phyloP scores from a whole-genome alignment of 2,888 invertebrate genomes.

The Caenorhabditis drosophilae region DNA sequence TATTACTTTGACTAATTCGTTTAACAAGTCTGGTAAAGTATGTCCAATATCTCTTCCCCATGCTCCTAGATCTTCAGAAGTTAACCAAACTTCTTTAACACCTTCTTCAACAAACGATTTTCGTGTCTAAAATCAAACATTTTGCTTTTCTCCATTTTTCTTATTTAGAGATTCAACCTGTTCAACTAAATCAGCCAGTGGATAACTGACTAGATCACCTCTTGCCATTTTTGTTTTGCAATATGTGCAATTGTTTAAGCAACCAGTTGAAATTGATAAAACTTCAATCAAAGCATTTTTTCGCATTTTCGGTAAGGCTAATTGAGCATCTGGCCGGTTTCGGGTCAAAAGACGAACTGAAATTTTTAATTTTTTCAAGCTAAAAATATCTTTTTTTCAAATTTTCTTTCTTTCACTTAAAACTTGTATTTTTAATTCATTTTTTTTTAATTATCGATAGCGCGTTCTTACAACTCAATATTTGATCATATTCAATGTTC shows the following conservation, averaged over 20 bases:
- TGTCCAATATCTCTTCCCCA: constrained; percentile 90
- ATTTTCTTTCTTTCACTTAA: no score
- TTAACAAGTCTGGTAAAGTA: constrained; percentile 81
- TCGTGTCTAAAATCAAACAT: constrained; percentile 35
- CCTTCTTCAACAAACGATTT: constrained; percentile 76
- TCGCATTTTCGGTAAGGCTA: constrained; percentile 89
- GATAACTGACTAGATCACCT: constrained; percentile 85
- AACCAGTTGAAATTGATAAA: constrained; percentile 72
- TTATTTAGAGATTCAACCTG: constrained; percentile 13
- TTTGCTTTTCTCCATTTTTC: not conserved
- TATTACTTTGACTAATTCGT: constrained; percentile 79
- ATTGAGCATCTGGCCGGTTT: constrained; percentile 80
- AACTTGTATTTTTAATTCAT: no score
- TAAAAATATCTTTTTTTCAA: no score
- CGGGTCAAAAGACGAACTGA: constrained; percentile 47
- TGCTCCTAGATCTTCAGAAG: constrained; percentile 96
- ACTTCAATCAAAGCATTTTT: constrained; percentile 96
- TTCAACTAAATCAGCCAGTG: constrained; percentile 74
- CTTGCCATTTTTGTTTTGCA: constrained; percentile 87
- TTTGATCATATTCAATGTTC: not conserved
- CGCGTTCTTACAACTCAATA: no score
- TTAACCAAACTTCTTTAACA: constrained; percentile 94
- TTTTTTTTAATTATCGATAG: no score
- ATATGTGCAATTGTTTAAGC: constrained; percentile 96
- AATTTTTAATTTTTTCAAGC: no score